Evolutionary conservation across 2,113 vertebrate genomes (phyloP).

Genomic region (Leucopternis melanops): DNA sequence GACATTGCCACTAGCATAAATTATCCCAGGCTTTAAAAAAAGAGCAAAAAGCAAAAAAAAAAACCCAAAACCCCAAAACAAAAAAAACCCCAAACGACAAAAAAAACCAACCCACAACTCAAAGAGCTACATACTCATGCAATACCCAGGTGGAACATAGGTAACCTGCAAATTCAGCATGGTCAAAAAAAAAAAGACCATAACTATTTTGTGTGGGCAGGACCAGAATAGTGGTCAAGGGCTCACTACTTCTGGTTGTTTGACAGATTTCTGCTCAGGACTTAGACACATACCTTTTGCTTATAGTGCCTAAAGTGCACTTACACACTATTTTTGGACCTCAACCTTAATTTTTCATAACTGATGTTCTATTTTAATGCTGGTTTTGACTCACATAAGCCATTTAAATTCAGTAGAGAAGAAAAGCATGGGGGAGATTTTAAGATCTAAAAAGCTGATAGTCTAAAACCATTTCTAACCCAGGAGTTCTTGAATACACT

Average conservation of each 20-base stretch:
- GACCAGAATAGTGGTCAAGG: neutral
- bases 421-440: neutral
- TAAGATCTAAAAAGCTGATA: neutral
- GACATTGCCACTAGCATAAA: neutral
- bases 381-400: neutral
- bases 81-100: too few species aligned
- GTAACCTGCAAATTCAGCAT: neutral
- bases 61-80: neutral
- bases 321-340: neutral
- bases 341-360: neutral
- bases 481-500: neutral
- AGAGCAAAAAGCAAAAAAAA: too few species aligned
- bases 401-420: neutral
- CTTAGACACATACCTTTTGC: neutral
- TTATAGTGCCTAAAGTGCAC: neutral
- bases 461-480: neutral
- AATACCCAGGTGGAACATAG: neutral
- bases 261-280: neutral
- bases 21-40: neutral
- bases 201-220: neutral
- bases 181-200: accelerated
- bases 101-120: neutral
- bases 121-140: neutral
- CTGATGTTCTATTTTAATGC: neutral
- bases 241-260: neutral